These are phyloP conservation scores for Leucophenga varia DNA, from an alignment of 1,140 invertebrate genomes.

Conservation along the genomic window DNA sequence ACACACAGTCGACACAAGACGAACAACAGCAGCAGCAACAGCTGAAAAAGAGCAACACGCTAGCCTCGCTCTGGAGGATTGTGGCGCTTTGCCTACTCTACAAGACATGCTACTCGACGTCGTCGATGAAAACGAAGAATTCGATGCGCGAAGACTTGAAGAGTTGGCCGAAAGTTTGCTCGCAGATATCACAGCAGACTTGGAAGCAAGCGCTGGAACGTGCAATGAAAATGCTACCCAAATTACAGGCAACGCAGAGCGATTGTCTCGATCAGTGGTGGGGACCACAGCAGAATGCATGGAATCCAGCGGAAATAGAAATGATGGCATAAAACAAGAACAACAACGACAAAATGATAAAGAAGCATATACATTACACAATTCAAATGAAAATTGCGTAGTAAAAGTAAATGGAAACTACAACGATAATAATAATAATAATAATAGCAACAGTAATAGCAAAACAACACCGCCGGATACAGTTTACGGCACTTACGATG, in stretches of 20 bases:
- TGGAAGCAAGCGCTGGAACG: constrained; percentile 66
- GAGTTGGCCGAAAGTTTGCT: constrained; percentile 77
- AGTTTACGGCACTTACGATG: constrained; percentile 71
- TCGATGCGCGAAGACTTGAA: constrained; percentile 70
- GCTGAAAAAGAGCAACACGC: constrained; percentile 54
- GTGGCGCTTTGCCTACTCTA: constrained; percentile 76
- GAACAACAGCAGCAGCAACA: constrained; percentile 24
- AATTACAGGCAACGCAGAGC: constrained; percentile 51
- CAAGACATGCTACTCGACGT: constrained; percentile 72
- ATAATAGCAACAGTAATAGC: constrained; percentile 23
- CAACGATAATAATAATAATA: constrained; percentile 15
- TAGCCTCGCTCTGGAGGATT: constrained; percentile 66
- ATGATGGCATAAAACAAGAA: constrained; percentile 42
- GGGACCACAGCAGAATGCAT: constrained; percentile 75
- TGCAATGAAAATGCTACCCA: constrained; percentile 53
- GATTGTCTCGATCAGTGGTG: constrained; percentile 66
- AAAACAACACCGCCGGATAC: constrained; percentile 59
- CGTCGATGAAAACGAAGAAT: constrained; percentile 66
- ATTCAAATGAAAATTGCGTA: constrained; percentile 15
- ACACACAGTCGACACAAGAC: constrained; percentile 59
- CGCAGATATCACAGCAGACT: constrained; percentile 75
- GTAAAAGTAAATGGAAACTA: constrained; percentile 58
- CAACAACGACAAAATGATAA: background rate
- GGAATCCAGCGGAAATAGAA: constrained; percentile 72
- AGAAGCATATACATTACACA: constrained; percentile 7